Conservation (phyloP, 2,888 invertebrate genomes). For the Celastrina argiolus region DNA sequence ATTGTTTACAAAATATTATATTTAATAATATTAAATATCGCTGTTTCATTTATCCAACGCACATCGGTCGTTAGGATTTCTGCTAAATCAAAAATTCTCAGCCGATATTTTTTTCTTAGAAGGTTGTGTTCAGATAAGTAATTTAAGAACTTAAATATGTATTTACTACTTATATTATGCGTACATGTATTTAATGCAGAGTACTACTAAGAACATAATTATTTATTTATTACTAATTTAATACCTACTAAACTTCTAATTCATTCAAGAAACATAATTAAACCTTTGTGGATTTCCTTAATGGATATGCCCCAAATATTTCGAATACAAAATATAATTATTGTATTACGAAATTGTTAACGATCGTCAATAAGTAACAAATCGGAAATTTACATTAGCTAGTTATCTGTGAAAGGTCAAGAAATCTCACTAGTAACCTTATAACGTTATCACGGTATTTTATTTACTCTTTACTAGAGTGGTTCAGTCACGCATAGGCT, state of each 20-base stretch:
- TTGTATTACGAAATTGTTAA: neutral
- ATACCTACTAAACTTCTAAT: constrained; percentile 1
- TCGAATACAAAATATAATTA: neutral
- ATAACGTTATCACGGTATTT: constrained; percentile 38
- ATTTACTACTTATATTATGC: too few relatives aligned
- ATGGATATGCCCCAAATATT: neutral
- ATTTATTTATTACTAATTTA: neutral
- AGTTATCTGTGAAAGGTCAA: constrained; percentile 12
- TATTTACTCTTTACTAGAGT: constrained; percentile 39
- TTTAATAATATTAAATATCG: neutral
- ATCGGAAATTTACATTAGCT: neutral
- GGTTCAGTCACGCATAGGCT: constrained; percentile 44
- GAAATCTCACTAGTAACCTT: constrained; percentile 29
- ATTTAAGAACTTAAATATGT: neutral
- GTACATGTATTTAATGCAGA: neutral
- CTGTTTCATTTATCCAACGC: neutral
- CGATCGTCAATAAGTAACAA: neutral
- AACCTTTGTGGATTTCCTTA: neutral
- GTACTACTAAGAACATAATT: neutral
- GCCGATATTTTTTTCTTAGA: neutral
- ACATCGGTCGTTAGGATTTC: neutral
- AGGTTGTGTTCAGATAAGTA: neutral
- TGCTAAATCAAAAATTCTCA: neutral
- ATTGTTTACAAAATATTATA: too few relatives aligned
- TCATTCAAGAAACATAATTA: neutral